Base-by-base conservation (phyloP, 2,113 vertebrate species). In the Cephalopholis sonnerati region DNA sequence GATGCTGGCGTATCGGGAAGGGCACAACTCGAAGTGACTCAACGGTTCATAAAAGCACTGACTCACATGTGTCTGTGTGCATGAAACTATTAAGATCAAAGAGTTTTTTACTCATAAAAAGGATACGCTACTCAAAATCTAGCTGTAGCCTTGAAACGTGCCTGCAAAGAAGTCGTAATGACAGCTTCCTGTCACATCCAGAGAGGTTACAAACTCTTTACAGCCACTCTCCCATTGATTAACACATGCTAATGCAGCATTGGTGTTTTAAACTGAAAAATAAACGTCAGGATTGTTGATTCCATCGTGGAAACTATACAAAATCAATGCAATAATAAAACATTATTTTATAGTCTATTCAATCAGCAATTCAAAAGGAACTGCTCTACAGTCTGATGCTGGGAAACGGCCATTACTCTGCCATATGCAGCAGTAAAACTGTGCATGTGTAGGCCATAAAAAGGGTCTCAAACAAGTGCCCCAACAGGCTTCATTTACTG, bases 361-460 rank as follows among this genome's bases (percentile, higher is more conserved):
- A 36, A 22, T 65, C 69, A 48, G 74, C 65, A 16, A 15, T 65
- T 80, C 48, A 82, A 41, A 48, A 3, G 32, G 16, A 70, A 62
- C 27, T 0, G 8, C 71, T 69, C 32, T 7, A 5, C 61, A 55
- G 67, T 29, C 5, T 16, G 63, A 62, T 2, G 72, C 73, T 29
- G 55, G 16, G 57, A 79, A 81, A 77, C 4, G 75, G 53, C 63
- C 81, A 70, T 79, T 80, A 82, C 70, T 13, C 9, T 27, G 73
- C 32, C 69, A 85, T 44, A 71, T 13, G 13, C 68, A 16, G 79
- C 78, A 58, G 78, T 84, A 76, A 84, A 86, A 77, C 62, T 27
- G 58, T 54, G 68, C 67, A 66, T 15, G 24, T 76, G 79, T 72
- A 75, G n/a, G 46, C 63, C 41, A 59, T 69, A 85, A 82, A 74